phyloP scores from a whole-genome alignment of 2,888 invertebrate genomes.

The Ormia ochracea region DNA sequence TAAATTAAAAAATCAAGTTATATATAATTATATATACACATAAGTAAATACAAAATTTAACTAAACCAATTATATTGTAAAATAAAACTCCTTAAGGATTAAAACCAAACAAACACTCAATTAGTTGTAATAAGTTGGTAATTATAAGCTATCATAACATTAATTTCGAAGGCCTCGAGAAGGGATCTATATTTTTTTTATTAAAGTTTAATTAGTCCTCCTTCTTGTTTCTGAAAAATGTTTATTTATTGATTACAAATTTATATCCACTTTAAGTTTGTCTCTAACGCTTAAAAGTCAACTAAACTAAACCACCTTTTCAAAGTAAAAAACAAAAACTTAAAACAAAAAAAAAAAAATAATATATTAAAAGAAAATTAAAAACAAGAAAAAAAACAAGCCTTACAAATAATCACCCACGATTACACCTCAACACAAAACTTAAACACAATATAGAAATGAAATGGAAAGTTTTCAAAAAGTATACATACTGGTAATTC shows the following conservation, averaged over 20 bases:
- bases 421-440: conserved; percentile 30
- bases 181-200: background rate
- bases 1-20: conserved; percentile 13
- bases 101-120: background rate
- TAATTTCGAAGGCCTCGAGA: conserved; percentile 19
- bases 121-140: conserved; percentile 1
- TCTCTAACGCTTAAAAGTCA: conserved; percentile 50
- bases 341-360: too few relatives aligned
- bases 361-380: too few relatives aligned
- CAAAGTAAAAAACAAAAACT: conserved; percentile 22
- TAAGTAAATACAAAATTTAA: conserved; percentile 16
- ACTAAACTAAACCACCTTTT: conserved; percentile 61
- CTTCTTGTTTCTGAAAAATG: background rate
- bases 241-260: background rate
- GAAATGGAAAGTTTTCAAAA: conserved; percentile 15
- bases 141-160: background rate
- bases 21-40: background rate
- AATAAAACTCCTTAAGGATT: conserved; percentile 12
- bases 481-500: too few relatives aligned
- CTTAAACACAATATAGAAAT: conserved; percentile 23
- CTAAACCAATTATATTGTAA: conserved; percentile 45
- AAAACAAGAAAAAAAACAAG: conserved; percentile 16
- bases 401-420: conserved; percentile 43
- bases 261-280: background rate
- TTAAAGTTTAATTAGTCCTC: background rate